These are phyloP conservation scores for Struthio camelus DNA, from an alignment of 2,113 vertebrate species.

Conservation along the genomic window DNA sequence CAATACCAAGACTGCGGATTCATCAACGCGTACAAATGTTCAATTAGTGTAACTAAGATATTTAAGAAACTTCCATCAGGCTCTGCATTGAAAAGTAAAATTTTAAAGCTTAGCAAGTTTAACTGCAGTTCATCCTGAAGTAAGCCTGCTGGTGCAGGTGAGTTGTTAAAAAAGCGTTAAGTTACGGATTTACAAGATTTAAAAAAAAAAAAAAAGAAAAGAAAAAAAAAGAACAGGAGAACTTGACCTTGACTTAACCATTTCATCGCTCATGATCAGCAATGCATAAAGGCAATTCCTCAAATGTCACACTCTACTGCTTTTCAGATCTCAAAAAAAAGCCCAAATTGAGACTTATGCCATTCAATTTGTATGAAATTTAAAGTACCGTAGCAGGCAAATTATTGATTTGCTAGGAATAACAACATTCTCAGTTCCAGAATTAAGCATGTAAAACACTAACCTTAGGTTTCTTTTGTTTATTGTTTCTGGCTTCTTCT, in stretches of 20 bases:
- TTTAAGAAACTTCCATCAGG: not conserved
- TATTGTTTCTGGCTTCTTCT: slow-evolving; percentile 84
- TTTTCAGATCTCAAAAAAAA: not conserved
- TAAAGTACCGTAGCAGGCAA: not conserved
- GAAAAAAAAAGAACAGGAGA: not conserved
- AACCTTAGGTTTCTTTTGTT: slow-evolving; percentile 83
- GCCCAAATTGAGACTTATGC: not conserved
- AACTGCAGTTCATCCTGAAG: not conserved
- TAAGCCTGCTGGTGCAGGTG: not conserved
- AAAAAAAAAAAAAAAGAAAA: not conserved
- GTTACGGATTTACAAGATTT: not conserved
- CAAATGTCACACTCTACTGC: not conserved
- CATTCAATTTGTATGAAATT: not conserved
- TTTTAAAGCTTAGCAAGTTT: not conserved
- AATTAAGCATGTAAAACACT: not conserved
- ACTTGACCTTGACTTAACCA: not conserved
- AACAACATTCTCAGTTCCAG: not conserved
- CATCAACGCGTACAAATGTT: not conserved
- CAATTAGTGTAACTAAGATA: not conserved
- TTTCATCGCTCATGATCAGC: not conserved
- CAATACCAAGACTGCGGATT: not conserved
- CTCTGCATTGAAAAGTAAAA: not conserved
- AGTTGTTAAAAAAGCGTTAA: not conserved
- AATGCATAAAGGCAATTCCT: not conserved
- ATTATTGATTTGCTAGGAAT: not conserved